Evolutionary conservation across 2,797 vertebrate genomes (phyloP).

Genomic region (Coracias cyanogaster): DNA sequence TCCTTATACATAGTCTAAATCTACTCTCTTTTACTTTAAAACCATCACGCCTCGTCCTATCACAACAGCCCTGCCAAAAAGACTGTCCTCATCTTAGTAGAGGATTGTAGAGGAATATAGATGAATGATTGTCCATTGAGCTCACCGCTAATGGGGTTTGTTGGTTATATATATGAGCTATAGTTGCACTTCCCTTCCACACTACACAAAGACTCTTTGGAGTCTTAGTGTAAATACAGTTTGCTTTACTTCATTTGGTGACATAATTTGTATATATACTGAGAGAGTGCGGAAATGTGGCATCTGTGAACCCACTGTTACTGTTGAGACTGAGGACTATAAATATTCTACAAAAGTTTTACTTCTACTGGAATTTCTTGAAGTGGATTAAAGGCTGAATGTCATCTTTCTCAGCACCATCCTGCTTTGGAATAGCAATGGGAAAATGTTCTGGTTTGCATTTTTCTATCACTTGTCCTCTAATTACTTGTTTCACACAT

Average conservation of each 20-base stretch:
- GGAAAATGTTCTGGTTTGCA: constrained; percentile 22
- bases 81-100: background rate
- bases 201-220: background rate
- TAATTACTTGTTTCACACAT: constrained; percentile 63
- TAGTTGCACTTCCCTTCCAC: background rate
- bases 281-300: constrained; percentile 33
- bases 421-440: background rate
- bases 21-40: background rate
- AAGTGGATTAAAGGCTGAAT: background rate
- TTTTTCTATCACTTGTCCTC: constrained; percentile 43
- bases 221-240: constrained; percentile 45
- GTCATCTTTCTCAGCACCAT: background rate
- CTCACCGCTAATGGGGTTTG: background rate
- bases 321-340: constrained; percentile 1
- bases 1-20: background rate
- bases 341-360: constrained; percentile 44
- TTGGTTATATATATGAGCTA: background rate
- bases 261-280: constrained; percentile 36
- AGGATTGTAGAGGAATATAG: background rate
- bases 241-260: constrained; percentile 60
- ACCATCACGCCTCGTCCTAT: background rate
- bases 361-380: background rate
- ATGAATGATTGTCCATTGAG: background rate
- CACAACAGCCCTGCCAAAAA: background rate
- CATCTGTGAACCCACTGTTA: constrained; percentile 12